Evolutionary conservation across 2,113 vertebrate species (phyloP), one percentile per base, ranked within the genome.

Genomic region (Microtus richardsoni): DNA sequence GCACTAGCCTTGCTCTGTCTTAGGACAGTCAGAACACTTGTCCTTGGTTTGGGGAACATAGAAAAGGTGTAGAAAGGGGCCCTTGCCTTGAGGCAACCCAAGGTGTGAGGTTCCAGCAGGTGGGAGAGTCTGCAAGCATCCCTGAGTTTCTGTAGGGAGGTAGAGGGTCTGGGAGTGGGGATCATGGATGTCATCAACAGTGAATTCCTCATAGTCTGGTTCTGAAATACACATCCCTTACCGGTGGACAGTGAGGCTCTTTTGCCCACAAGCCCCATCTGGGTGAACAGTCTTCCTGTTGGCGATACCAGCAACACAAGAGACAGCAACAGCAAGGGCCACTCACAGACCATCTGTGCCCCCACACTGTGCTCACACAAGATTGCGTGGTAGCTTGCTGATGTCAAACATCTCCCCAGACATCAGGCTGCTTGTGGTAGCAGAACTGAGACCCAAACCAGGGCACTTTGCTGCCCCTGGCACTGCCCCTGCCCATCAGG

Each of bases 391-490:
- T 36, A 52, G n/a, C 78, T 91, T 17, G 3, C 2, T 28, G 47
- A 24, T 21, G 16, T 17, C 33, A 4, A 30, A 28, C 10, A 33
- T 24, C 41, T 75, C 54, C 12, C 24, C n/a, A 7, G 10, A 1
- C 0, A 0, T 1, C 11, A 0, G 3, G 12, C 30, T 16, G 49
- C 80, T 47, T 24, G 4, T 52, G 16, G 47, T 3, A 8, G 64
- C n/a, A 36, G 85, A 60, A 26, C 62, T 7, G 54, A 77, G 66
- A 30, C n/a, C 24, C 62, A 74, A 92, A 28, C 28, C 26, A 71
- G 71, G 77, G 33, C 70, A 4, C 47, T 77, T 19, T 30, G 47
- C 79, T 13, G 14, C 71, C 73, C 19, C 70, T 0, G 21, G 54
- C 3, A 30, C 9, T 33, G 14, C 17, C 54, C 68, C 39, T 1